Percentiles rank a stretch among this genome's conserved stretches.
Evolutionary conservation across 2,797 vertebrate species (phyloP).

Genomic region (Argyrosomus regius): DNA sequence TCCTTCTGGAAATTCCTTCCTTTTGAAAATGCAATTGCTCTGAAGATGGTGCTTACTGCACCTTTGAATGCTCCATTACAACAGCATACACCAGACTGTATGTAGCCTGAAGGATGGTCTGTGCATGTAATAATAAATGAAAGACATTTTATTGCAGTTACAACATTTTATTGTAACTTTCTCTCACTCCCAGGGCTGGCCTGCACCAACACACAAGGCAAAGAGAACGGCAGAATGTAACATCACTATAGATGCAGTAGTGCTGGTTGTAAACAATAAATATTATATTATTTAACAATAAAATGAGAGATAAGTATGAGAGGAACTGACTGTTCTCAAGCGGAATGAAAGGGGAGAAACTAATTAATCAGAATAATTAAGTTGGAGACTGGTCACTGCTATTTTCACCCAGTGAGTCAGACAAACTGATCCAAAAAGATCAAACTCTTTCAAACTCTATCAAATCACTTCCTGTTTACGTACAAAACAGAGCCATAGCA

Average conservation of each 20-base stretch:
- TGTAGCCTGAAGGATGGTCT: slow-evolving; percentile 12
- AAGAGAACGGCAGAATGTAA: slow-evolving; percentile 36
- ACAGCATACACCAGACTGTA: neutral
- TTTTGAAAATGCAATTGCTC: slow-evolving; percentile 29
- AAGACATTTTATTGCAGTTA: slow-evolving; percentile 32
- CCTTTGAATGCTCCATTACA: slow-evolving; percentile 28
- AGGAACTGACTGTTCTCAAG: slow-evolving; percentile 21
- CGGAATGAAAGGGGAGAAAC: neutral
- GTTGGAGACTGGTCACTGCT: slow-evolving; percentile 1
- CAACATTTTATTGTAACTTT: slow-evolving; percentile 41
- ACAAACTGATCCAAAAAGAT: slow-evolving; percentile 14
- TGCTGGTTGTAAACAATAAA: slow-evolving; percentile 11
- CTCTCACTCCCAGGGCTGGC: slow-evolving; percentile 9
- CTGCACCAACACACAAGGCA: slow-evolving; percentile 12
- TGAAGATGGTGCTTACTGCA: slow-evolving; percentile 11
- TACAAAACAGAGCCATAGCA: slow-evolving; percentile 1
- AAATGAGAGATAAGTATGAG: slow-evolving; percentile 23
- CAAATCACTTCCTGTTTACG: slow-evolving; percentile 6
- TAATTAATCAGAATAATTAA: slow-evolving; percentile 22
- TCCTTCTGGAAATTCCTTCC: slow-evolving; percentile 9
- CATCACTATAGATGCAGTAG: slow-evolving; percentile 12
- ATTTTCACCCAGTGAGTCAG: slow-evolving; percentile 23
- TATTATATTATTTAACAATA: slow-evolving; percentile 15
- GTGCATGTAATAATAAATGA: slow-evolving; percentile 30
- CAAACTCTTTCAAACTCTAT: slow-evolving; percentile 2